A percentile compares a stretch with the other conserved stretches of the same genome.
phyloP scores from a whole-genome alignment of 1,140 invertebrate genomes.

The Zaprionus vittiger region DNA sequence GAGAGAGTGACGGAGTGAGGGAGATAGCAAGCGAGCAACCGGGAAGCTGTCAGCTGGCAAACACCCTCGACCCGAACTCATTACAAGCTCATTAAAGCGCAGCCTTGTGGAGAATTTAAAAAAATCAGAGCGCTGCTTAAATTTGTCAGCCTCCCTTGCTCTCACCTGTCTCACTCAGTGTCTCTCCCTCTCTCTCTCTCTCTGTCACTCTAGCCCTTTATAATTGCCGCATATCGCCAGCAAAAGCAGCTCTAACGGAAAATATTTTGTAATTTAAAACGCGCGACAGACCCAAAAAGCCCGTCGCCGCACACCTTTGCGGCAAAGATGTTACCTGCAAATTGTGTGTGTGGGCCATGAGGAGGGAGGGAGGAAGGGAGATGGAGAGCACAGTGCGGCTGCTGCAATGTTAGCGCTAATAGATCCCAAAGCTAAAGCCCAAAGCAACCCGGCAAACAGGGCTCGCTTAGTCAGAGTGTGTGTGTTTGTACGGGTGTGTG shows the following conservation, averaged over 20 bases:
- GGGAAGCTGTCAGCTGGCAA: conserved; percentile 23
- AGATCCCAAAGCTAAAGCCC: conserved; percentile 60
- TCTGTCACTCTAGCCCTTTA: conserved; percentile 32
- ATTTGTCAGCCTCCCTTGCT: conserved; percentile 8
- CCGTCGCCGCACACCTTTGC: conserved; percentile 48
- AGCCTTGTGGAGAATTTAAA: conserved; percentile 11
- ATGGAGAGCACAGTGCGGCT: not conserved
- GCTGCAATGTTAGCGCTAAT: conserved; percentile 60
- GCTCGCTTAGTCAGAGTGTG: not conserved
- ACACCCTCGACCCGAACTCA: conserved; percentile 30
- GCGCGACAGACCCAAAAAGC: conserved; percentile 37
- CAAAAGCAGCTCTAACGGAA: conserved; percentile 61
- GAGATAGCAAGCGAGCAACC: not conserved
- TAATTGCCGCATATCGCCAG: conserved; percentile 63
- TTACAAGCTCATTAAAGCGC: conserved; percentile 46
- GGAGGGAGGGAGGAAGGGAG: not conserved
- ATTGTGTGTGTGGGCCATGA: conserved; percentile 11
- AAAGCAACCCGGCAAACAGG: conserved; percentile 6
- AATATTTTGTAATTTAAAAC: conserved; percentile 73
- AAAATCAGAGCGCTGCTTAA: conserved; percentile 41
- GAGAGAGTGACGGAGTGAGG: not conserved
- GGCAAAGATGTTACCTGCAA: conserved; percentile 38
- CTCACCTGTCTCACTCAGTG: not conserved
- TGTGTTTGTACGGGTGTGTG: not conserved
- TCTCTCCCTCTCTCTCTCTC: not conserved